A percentile compares a stretch with the other conserved stretches of the same genome.
phyloP scores from a whole-genome alignment of 2,888 invertebrate genomes.

The Silvanus unidentatus region DNA sequence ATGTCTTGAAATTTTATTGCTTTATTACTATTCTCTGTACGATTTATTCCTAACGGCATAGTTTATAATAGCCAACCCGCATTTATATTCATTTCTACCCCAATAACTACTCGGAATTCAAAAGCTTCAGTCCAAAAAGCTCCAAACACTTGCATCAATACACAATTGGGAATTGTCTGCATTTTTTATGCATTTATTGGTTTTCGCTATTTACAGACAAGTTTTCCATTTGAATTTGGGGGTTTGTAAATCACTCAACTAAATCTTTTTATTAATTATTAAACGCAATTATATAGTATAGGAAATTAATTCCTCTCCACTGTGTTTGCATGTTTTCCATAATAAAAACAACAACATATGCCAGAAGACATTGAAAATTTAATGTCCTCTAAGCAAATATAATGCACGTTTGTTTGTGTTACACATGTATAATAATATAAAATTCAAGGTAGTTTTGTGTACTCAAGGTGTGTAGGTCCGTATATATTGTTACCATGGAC shows the following conservation, averaged over 20 bases:
- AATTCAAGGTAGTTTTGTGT: neutral
- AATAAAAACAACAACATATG: neutral
- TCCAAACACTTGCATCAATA: conserved; percentile 29
- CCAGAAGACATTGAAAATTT: neutral
- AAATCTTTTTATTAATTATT: neutral
- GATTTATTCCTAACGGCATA: too few species aligned
- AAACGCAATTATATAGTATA: neutral
- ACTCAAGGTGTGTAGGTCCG: neutral
- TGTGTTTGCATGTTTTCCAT: neutral
- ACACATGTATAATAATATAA: neutral
- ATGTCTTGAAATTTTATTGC: too few species aligned
- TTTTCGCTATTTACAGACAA: conserved; percentile 28
- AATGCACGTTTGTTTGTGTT: neutral
- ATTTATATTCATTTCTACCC: neutral
- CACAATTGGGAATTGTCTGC: conserved; percentile 27
- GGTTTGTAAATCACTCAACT: too few species aligned
- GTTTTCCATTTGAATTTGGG: neutral
- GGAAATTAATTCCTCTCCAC: neutral
- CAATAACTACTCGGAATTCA: conserved; percentile 22
- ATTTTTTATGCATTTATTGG: conserved; percentile 35
- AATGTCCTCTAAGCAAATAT: neutral
- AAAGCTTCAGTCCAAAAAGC: conserved; percentile 31
- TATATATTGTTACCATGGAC: conserved; percentile 6
- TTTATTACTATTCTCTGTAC: too few species aligned
- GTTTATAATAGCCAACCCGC: too few species aligned